Evolutionary conservation across 2,113 vertebrate species (phyloP).

Genomic region (Prietella phreatophila): DNA sequence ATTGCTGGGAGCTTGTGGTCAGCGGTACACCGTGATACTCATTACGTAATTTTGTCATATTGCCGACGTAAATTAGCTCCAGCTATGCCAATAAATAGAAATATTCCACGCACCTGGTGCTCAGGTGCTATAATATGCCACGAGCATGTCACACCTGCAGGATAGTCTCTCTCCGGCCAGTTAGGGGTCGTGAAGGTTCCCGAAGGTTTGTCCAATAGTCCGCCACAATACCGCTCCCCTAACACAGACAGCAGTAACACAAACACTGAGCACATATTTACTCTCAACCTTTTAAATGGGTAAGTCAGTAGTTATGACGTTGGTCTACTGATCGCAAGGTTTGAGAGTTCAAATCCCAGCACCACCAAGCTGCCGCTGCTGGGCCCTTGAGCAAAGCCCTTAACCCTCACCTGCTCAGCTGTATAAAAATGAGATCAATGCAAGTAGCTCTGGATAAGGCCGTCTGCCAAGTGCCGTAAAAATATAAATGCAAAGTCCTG

Average conservation of each 20-base stretch:
- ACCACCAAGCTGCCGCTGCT: too few species aligned
- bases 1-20: not conserved
- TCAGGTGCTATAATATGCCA: constrained; percentile 83
- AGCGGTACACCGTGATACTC: not conserved
- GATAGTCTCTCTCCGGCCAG: constrained; percentile 85
- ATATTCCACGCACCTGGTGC: constrained; percentile 74
- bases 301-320: too few species aligned
- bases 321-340: too few species aligned
- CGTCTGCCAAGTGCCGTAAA: not conserved
- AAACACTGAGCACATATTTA: not conserved
- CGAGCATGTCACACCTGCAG: constrained; percentile 79
- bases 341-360: too few species aligned
- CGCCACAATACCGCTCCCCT: constrained; percentile 85
- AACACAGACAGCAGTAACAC: not conserved
- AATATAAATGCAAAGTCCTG: not conserved
- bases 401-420: too few species aligned
- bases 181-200: constrained; percentile 84
- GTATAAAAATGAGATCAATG: too few species aligned
- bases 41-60: not conserved
- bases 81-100: not conserved
- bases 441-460: too few species aligned
- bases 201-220: constrained; percentile 74
- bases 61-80: not conserved
- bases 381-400: too few species aligned
- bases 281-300: not conserved